Evolutionary conservation across 2,113 vertebrate species (phyloP), one percentile per base, ranked within the genome.

Genomic region (Heterocephalus glaber): DNA sequence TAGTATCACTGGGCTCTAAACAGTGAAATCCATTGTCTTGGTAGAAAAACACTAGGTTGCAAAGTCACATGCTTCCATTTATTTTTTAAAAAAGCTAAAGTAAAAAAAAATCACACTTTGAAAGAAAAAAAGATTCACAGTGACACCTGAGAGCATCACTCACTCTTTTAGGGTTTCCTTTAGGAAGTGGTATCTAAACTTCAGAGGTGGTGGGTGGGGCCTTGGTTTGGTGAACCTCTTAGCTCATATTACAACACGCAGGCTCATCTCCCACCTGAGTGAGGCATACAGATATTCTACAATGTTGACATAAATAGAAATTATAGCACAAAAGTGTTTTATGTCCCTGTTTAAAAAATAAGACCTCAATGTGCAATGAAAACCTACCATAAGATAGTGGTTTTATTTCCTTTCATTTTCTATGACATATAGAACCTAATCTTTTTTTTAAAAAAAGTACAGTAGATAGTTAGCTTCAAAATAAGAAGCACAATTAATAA

Each of bases 61-160:
- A 41, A 86, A 96, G 72, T 41, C 12, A 85, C 2, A 0, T n/a
- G 20, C 11, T n/a, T 81, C 61, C 70, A 81, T 84, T 83, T 91
- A 81, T 80, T 94, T 33, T n/a, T n/a, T n/a, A 56, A 56, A 52
- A 52, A 52, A 63, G 47, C 30, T 38, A 28, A 77, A 87, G 33
- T 93, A n/a, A 90, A 96, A 97, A 97, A 96, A 80, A 47, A 47
- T 88, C 56, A 94, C 68, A 86, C 35, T 44, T 93, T 89, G 61
- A 89, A 97, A 93, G 65, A 88, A 96, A 77, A 70, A 49, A 49
- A 94, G 58, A 14, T 86, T 96, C 93, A 96, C 96, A 96, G 93
- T 96, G 89, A 90, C 77, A 91, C 56, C 70, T 88, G 80, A 86
- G 58, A 96, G 38, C 68, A 84, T 90, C 60, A 14, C 19, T 95